Base-by-base conservation (phyloP, 1,140 invertebrate genomes). In the Sycophaga agraensis region DNA sequence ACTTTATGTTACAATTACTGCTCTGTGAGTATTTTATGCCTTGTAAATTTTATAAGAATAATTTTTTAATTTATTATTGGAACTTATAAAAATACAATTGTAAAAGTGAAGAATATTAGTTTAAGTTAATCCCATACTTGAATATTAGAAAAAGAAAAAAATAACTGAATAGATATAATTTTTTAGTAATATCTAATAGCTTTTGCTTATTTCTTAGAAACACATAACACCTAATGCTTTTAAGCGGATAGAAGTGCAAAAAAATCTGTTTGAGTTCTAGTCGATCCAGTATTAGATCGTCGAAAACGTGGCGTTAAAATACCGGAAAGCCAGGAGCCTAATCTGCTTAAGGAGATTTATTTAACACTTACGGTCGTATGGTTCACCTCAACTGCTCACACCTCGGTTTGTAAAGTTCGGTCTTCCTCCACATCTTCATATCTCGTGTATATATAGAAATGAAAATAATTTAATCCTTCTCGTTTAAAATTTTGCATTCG, bases 311-410 rank as follows among this genome's bases (percentile, higher is more conserved):
- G 69, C 63, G 72, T 77, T 76, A 79, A 79, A 77, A 79, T 74
- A 75, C 73, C 72, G 72, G 71, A 76, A 77, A 78, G 69, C 72
- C 69, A 73, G 67, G 45, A 65, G 68, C 66, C 69, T 77, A 74
- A 78, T 76, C 74, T 73, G 70, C 70, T 78, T 78, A 76, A 75
- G 68, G 67, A 73, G 70, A 74, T 76, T 72, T 76, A 75, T 78
- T 76, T 78, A 76, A 76, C 76, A 75, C 75, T 76, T 74, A 73
- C 69, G 69, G 70, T 74, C 69, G 66, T 73, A 73, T 70, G 69
- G 68, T 64, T 72, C 63, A 66, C 65, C 68, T 76, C 69, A 64
- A 66, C 67, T 67, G 66, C 63, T 70, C 67, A 69, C 68, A 69
- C 69, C 69, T 69, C 65, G 59, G 64, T n/a, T n/a, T n/a, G n/a